These are phyloP conservation scores for Aplodontia rufa DNA, from an alignment of 2,113 vertebrate genomes.

Conservation along the genomic window DNA sequence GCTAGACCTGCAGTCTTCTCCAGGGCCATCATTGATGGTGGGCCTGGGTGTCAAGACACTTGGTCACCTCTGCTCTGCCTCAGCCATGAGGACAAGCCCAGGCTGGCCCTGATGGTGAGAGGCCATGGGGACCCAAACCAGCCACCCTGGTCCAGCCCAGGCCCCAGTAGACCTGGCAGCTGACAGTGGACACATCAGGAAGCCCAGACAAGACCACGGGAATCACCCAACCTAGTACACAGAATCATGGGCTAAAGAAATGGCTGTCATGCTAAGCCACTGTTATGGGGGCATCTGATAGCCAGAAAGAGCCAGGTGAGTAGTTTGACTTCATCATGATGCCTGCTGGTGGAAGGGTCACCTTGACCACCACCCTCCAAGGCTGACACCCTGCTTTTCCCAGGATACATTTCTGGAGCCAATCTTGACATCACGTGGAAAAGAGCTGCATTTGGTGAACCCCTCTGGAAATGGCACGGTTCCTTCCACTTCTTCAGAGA, in stretches of 20 bases:
- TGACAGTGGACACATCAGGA: background rate
- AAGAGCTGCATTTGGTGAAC: background rate
- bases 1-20: background rate
- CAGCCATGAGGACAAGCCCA: background rate
- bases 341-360: background rate
- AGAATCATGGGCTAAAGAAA: background rate
- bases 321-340: background rate
- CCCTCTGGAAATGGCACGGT: background rate
- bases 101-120: background rate
- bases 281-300: background rate
- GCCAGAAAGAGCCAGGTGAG: background rate
- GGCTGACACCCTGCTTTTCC: background rate
- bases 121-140: too few species aligned
- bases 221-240: background rate
- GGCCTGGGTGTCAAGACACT: background rate
- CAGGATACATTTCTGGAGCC: background rate
- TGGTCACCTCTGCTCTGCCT: background rate
- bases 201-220: background rate
- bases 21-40: too few species aligned
- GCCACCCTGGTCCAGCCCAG: background rate
- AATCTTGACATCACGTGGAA: too few species aligned
- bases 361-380: background rate
- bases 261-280: background rate
- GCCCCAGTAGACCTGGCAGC: background rate
- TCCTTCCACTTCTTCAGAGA: background rate